A percentile compares a stretch with the other conserved stretches of the same genome.
These are phyloP conservation scores for Arbacia lixula DNA, from an alignment of 53 echinoderm and acorn worm genomes.

Conservation along the genomic window DNA sequence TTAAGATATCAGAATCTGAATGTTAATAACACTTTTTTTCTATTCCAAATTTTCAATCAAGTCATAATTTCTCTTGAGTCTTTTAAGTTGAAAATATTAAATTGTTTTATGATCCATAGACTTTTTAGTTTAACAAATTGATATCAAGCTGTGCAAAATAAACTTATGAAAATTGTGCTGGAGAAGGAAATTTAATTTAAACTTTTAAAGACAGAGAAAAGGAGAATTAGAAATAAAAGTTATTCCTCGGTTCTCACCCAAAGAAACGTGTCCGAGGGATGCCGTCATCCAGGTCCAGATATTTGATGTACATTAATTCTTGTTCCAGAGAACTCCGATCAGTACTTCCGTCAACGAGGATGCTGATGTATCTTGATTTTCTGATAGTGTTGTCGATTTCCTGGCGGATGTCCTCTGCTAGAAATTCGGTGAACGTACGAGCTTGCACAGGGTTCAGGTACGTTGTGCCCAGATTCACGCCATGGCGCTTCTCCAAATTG, in stretches of 20 bases:
- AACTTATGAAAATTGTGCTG: no score
- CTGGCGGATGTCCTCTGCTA: not conserved
- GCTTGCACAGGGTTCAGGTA: not conserved
- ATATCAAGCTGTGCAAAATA: no score
- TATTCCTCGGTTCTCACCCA: not conserved
- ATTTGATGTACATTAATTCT: conserved; percentile 48
- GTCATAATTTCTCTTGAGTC: no score
- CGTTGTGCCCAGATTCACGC: not conserved
- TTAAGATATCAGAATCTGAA: no score
- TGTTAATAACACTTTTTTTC: no score
- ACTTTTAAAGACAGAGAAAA: no score
- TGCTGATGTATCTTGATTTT: conserved; percentile 33
- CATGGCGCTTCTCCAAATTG: not conserved
- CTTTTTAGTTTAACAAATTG: no score
- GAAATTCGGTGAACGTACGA: not conserved
- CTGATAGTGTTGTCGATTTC: not conserved
- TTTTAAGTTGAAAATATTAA: no score
- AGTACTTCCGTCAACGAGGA: conserved; percentile 47
- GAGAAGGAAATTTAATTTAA: no score
- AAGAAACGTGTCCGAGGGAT: conserved; percentile 8
- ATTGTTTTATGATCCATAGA: no score
- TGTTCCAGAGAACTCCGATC: conserved; percentile 30
- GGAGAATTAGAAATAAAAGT: no score
- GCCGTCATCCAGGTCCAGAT: conserved; percentile 8
- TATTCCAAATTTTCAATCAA: no score